Base-by-base conservation (phyloP, 1,140 invertebrate species). In the Drosophila suzukii region DNA sequence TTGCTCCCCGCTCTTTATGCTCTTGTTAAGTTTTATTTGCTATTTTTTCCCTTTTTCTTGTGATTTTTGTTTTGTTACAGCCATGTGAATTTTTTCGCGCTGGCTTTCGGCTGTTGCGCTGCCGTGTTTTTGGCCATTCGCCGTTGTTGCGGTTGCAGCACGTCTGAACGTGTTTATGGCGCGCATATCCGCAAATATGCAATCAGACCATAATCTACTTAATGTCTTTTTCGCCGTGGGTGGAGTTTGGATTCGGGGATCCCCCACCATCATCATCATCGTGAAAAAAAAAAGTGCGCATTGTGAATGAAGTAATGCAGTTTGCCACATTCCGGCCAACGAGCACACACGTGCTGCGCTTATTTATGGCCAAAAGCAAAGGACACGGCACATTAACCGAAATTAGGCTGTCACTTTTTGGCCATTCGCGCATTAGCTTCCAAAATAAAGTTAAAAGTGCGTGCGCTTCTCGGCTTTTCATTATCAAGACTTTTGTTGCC, bases 161-260 rank as follows among this genome's bases (percentile, higher is more conserved):
- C 84, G 83, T 86, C 84, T 81, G 84, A 89, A 89, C 81, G 84
- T 89, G 84, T 89, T 89, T 89, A 89, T 89, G 84, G 85, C 73
- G 84, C 84, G 84, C 84, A 89, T 89, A 89, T 89, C 84, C 84
- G 84, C 85, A 89, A 89, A 89, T 89, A 89, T 89, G 84, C 84
- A 89, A 89, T 89, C 84, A 89, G 84, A 89, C 84, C 88, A 89
- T 89, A 89, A 89, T 89, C 84, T 89, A 84, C 84, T 89, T 89
- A 89, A 89, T 89, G 84, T 89, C 84, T 89, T 89, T 89, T 84
- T 89, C 80, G 73, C 32, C 65, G 24, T 30, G 36, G 36, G 65
- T 27, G 71, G 20, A 20, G 20, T 20, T 20, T 20, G 61, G n/a
- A n/a, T n/a, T n/a, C n/a, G n/a, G 65, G 56, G 57, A 41, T 20